Evolutionary conservation across 2,888 invertebrate genomes (phyloP).

Genomic region (Andrena bicolor): DNA sequence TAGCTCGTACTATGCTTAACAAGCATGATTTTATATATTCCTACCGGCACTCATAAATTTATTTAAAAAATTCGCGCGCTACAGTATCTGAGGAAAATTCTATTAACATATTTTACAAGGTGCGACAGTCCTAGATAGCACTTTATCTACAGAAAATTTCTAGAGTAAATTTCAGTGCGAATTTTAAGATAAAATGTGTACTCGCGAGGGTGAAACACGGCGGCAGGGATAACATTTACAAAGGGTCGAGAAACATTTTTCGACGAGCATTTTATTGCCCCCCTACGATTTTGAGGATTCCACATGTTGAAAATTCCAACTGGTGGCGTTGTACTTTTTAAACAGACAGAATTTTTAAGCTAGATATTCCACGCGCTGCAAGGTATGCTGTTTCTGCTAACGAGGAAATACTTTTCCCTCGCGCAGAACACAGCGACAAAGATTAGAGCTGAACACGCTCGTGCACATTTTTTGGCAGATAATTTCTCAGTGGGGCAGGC

Average conservation of each 20-base stretch:
- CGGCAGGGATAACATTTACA: constrained; percentile 9
- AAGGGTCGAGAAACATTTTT: background rate
- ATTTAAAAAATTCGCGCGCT: background rate
- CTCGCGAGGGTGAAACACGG: background rate
- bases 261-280: background rate
- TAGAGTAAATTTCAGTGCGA: background rate
- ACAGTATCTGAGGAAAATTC: constrained; percentile 17
- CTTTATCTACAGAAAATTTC: constrained; percentile 4
- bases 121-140: background rate
- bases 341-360: constrained; percentile 13
- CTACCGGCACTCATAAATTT: constrained; percentile 7
- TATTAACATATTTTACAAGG: constrained; percentile 25
- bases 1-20: background rate
- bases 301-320: background rate
- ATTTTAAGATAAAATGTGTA: constrained; percentile 11
- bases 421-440: background rate
- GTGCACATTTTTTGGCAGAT: background rate
- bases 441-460: constrained; percentile 7
- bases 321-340: background rate
- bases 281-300: background rate
- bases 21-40: background rate
- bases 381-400: background rate
- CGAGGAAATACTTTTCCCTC: background rate
- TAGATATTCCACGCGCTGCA: background rate
- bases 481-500: background rate